Conservation (phyloP, 2,113 vertebrate genomes). For the Neodon shergylaensis region DNA sequence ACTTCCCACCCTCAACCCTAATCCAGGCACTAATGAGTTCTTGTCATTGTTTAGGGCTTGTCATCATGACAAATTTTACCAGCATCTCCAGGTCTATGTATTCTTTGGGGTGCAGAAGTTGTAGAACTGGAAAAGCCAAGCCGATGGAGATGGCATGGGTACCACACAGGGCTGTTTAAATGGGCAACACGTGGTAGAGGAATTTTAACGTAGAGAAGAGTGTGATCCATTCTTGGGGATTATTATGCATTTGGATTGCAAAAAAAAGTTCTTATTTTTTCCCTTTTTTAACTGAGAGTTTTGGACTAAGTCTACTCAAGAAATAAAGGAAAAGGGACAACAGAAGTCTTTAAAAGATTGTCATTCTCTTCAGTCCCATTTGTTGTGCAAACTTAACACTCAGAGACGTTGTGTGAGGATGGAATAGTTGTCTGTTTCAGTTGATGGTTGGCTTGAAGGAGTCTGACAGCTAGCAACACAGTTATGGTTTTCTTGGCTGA, state of each 20-base stretch:
- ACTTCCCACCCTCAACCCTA: not conserved
- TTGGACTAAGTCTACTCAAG: conserved; percentile 35
- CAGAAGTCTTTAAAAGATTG: conserved; percentile 18
- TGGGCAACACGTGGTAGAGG: conserved; percentile 18
- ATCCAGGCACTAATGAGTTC: not conserved
- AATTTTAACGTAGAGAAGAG: conserved; percentile 39
- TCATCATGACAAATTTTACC: not conserved
- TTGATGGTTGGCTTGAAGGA: not conserved
- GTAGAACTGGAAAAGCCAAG: conserved; percentile 15
- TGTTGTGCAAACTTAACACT: conserved; percentile 25
- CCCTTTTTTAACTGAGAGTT: conserved; percentile 27
- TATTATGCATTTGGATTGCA: conserved; percentile 50
- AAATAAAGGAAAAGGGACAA: not conserved
- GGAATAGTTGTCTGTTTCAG: not conserved
- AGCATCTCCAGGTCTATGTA: not conserved
- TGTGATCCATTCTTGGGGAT: not conserved
- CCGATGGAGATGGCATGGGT: conserved; percentile 15
- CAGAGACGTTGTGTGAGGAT: not conserved
- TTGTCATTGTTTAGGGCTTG: not conserved
- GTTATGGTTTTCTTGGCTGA: not conserved
- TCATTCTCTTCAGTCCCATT: not conserved
- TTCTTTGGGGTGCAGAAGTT: conserved; percentile 12
- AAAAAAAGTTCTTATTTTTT: conserved; percentile 46
- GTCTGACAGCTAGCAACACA: not conserved
- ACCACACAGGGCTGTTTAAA: conserved; percentile 18